These are phyloP conservation scores for Sphaerodactylus townsendi DNA, from an alignment of 2,113 vertebrate genomes.

Conservation along the genomic window DNA sequence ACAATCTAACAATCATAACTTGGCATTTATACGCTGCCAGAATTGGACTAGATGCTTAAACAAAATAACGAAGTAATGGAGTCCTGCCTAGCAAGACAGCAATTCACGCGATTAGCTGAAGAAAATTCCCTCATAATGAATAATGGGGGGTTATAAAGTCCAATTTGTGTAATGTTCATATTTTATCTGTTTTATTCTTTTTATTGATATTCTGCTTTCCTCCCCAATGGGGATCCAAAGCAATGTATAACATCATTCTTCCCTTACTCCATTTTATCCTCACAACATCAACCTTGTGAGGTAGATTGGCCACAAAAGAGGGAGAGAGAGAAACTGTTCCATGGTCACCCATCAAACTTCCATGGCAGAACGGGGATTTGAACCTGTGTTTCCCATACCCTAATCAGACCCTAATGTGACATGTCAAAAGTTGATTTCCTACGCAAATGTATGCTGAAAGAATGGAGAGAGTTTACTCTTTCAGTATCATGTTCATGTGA, in stretches of 20 bases:
- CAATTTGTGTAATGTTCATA: neutral
- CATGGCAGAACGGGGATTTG: no score
- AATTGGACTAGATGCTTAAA: neutral
- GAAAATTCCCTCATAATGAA: neutral
- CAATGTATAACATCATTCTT: no score
- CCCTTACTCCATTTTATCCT: no score
- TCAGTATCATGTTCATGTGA: neutral
- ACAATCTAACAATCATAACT: neutral
- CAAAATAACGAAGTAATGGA: neutral
- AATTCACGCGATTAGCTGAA: neutral
- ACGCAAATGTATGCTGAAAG: neutral
- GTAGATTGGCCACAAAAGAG: no score
- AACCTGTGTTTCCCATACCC: no score
- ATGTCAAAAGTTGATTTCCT: neutral
- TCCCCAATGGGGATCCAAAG: no score
- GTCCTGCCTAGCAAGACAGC: neutral
- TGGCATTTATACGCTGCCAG: neutral
- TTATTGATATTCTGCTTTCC: no score
- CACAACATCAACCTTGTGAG: no score
- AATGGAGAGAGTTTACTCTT: neutral
- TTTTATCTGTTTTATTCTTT: no score
- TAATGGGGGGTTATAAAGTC: neutral
- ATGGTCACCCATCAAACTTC: no score
- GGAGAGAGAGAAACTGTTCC: no score
- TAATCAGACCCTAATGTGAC: neutral